Base-by-base conservation (phyloP, 2,888 invertebrate genomes). In the Mimas tiliae region DNA sequence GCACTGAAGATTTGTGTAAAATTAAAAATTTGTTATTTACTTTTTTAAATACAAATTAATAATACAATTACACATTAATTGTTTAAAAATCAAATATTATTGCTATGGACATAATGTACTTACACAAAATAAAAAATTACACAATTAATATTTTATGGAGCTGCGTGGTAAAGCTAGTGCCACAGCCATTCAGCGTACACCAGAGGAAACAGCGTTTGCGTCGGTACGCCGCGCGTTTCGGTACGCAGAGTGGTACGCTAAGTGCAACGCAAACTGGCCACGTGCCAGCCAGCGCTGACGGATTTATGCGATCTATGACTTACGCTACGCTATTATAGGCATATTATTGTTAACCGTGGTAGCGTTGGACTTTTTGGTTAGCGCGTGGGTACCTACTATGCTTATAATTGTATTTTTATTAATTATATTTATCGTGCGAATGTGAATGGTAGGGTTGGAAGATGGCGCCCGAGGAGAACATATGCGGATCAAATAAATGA, bases 281-380 rank as follows among this genome's bases (percentile, higher is more conserved):
- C 65, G 27, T n/a, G 83, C 85, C 85, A 85, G 75, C 69, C n/a
- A 66, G 64, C 47, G 71, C 74, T 83, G 87, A 87, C 79, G 82
- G 86, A 88, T 88, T 88, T 88, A 88, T 85, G 79, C 63, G 67
- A 51, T 76, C 77, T 79, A 77, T 78, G 81, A 81, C 80, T 83
- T 83, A 81, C 77, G 72, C 71, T 66, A 69, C 51, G 69, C 77
- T 78, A 80, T 80, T 79, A 80, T 74, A 67, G 71, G 68, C 64
- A 33, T 72, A 67, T 72, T 66, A 58, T 66, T 66, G 64, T 67
- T 67, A 58, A 50, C 58, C 34, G 27, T 19, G 33, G 48, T 50
- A 38, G 65, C 50, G 67, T 65, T 70, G 62, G 63, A 19, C 52
- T 27, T 52, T 52, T 33, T 52, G 52, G 38, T 19, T 58, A 58